Percentiles rank a stretch among this genome's conserved stretches.
Conservation (phyloP, 2,888 invertebrate genomes). For the Nemapogon koenigi region DNA sequence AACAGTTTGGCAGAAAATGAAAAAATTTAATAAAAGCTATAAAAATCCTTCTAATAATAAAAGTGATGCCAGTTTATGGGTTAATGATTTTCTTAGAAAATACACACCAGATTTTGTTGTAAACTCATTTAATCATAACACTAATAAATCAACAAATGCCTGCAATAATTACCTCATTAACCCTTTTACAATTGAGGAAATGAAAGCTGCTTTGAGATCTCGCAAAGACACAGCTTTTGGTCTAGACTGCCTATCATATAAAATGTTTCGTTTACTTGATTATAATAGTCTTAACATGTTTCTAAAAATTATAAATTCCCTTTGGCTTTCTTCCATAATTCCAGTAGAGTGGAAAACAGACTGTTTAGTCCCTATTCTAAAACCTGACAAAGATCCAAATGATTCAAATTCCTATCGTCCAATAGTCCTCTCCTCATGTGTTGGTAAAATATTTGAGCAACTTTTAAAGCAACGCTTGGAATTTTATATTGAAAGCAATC, state of each 20-base stretch:
- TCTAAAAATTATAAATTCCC: slow-evolving; percentile 13
- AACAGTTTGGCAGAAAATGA: slow-evolving; percentile 6
- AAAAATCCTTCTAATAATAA: too few relatives aligned
- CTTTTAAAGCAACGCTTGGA: slow-evolving; percentile 15
- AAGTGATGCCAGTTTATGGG: not conserved
- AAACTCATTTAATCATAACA: not conserved
- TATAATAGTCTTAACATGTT: slow-evolving; percentile 9
- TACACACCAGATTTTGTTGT: slow-evolving; percentile 1
- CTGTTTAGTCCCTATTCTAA: slow-evolving; percentile 16
- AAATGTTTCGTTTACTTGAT: slow-evolving; percentile 13
- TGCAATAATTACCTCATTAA: slow-evolving; percentile 7
- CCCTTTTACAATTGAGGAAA: slow-evolving; percentile 13
- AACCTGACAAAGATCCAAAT: slow-evolving; percentile 13
- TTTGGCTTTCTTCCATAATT: slow-evolving; percentile 12
- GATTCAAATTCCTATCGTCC: slow-evolving; percentile 14
- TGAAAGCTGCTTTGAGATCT: slow-evolving; percentile 10
- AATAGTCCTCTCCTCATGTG: slow-evolving; percentile 16
- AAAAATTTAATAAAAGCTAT: not conserved
- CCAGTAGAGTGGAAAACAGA: slow-evolving; percentile 16
- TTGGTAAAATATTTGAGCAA: slow-evolving; percentile 17
- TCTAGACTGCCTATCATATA: slow-evolving; percentile 14
- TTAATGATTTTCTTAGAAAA: not conserved
- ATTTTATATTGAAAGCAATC: slow-evolving; percentile 11
- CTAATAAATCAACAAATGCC: not conserved
- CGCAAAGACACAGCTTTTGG: slow-evolving; percentile 16